Base-by-base conservation (phyloP, 2,797 vertebrate genomes). In the Geotria australis region DNA sequence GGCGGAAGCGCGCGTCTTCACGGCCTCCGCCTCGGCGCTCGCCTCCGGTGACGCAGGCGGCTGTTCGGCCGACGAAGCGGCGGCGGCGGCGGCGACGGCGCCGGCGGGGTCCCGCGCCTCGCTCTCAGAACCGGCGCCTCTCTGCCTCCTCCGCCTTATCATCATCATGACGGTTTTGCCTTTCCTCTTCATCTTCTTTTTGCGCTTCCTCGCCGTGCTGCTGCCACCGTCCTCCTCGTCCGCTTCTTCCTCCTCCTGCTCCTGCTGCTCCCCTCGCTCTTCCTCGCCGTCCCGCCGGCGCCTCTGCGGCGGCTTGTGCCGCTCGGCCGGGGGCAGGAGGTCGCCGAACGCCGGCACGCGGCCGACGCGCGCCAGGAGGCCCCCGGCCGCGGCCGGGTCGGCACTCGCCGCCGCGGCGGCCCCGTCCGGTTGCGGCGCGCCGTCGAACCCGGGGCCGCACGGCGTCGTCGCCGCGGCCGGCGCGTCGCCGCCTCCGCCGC, bases 141-240 rank as follows among this genome's bases (percentile, higher is more conserved):
- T 77, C 73, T 10, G 82, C 68, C 38, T 71, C 74, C 69, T 83
- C 88, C 58, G 73, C 83, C 46, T 53, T 49, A n/a, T n/a, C 38
- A 70, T 76, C 78, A 65, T 79, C 83, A 66, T 93, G 85, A 60
- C 69, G 63, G 47, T 78, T 77, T 62, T 88, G 95, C 63, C 75
- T 70, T 1, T 72, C 74, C 62, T 76, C 75, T 1, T 73, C 76
- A 63, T 95, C 94, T 66, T 94, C 93, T 67, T 98, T 88, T 64
- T 98, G 95, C 61, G 89, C 86, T 62, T 79, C 74, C 60, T 89
- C 85, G 61, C 79, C 77, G 67, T 91, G 88, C 14, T 70, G 73
- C 24, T 38, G 74, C 74, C 78, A 73, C 70, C 66, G 63, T 62
- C 70, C 64, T 70, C 85, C 78, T 76, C 76, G 63, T 78, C 76